Evolutionary conservation across 2,797 vertebrate genomes (phyloP), one percentile per base, ranked within the genome.

Genomic region (Halcyon chelicuti): DNA sequence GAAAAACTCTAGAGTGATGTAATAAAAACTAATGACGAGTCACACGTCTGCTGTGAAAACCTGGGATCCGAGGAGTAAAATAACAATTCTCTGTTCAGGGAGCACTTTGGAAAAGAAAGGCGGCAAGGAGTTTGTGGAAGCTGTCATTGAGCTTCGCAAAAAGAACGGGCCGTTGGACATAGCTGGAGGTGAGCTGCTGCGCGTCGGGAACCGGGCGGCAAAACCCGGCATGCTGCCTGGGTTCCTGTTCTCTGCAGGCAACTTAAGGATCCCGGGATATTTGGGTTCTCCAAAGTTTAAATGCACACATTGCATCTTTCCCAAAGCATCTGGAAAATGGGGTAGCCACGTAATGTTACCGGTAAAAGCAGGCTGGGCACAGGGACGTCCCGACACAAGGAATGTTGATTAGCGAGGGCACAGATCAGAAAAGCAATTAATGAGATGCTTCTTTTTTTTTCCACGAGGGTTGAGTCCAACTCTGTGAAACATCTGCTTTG

Each of bases 31-130:
- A 91, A 84, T 39, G 76, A 70, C 86, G 55, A 83, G 47, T 96
- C 87, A 23, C 86, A 1, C 81, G 39, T 95, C n/a, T 95, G 94
- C 80, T 79, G 71, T 65, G 84, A 14, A 58, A 91, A 85, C 55
- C 29, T 25, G 67, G 31, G 8, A 74, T 54, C 58, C 18, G 90
- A 94, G 46, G 19, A 52, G 21, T 97, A 97, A 95, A 97, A 51
- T 95, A 52, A n/a, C 14, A 19, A 57, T 94, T 98, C 96, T 97
- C 96, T 97, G 94, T 97, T 71, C 98, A 99, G 99, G 99, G 72
- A 98, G 97, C 74, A 99, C 99, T 82, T 98, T 99, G 98, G 99
- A 99, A 96, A 99, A 99, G 97, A 99, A 99, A 76, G 99, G 99
- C 22, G 99, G 99, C 87, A 99, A 99, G 98, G 99, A 99, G 96